Evolutionary conservation across 2,797 vertebrate genomes (phyloP).

Genomic region (Alcedo atthis): DNA sequence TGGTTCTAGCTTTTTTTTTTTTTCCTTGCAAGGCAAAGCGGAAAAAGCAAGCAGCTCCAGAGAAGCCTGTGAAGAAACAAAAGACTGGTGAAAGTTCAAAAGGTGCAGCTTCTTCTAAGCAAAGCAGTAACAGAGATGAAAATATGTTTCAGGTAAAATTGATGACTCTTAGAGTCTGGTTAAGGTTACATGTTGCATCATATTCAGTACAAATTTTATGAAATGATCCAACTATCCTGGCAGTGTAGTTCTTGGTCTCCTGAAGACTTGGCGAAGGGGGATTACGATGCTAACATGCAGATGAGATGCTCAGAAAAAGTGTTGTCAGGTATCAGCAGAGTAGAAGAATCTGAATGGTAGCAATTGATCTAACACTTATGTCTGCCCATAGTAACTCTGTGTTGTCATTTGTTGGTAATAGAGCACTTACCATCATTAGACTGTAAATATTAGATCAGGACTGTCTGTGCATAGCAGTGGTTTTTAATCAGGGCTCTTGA

Average conservation of each 20-base stretch:
- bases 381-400: not conserved
- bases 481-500: not conserved
- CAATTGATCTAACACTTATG: not conserved
- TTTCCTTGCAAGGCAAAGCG: not conserved
- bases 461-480: not conserved
- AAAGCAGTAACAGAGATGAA: conserved; percentile 83
- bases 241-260: not conserved
- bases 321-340: not conserved
- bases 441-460: not conserved
- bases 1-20: not conserved
- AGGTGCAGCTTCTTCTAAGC: conserved; percentile 87
- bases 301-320: not conserved
- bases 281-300: fast-evolving
- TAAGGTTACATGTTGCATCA: not conserved
- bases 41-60: conserved; percentile 75
- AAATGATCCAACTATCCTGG: not conserved
- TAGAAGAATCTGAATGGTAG: not conserved
- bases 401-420: not conserved
- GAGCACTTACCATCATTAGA: not conserved
- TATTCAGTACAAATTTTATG: not conserved
- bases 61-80: conserved; percentile 91
- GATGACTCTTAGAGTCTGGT: not conserved
- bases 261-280: not conserved
- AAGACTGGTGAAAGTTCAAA: conserved; percentile 94
- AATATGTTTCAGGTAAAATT: conserved; percentile 94